A percentile compares a stretch with the other conserved stretches of the same genome.
Conservation (phyloP, 2,113 vertebrate species). For the Menura novaehollandiae region DNA sequence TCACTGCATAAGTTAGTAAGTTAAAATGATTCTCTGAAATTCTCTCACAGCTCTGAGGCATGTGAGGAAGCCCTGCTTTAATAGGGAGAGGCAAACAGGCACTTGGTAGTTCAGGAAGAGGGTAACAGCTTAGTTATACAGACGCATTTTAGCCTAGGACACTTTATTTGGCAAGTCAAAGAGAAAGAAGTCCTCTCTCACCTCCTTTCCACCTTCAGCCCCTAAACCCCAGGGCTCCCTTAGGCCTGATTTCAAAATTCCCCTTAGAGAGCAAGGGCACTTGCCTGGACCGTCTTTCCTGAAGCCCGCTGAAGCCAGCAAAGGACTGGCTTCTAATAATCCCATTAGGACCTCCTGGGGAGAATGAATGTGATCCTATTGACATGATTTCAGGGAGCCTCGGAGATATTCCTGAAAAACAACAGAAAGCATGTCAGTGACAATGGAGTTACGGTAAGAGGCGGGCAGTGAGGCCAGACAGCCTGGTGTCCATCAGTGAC, state of each 20-base stretch:
- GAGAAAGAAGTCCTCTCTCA: neutral
- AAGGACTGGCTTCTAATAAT: slow-evolving; percentile 98
- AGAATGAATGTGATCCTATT: slow-evolving; percentile 85
- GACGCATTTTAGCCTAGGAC: neutral
- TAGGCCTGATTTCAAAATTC: neutral
- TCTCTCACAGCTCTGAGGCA: neutral
- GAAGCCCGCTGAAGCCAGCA: slow-evolving; percentile 94
- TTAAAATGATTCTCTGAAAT: neutral
- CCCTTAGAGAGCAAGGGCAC: neutral
- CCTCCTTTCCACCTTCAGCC: neutral
- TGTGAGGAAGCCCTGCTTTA: neutral
- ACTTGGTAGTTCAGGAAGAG: neutral
- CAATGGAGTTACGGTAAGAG: fast-evolving
- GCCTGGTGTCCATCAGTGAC: neutral
- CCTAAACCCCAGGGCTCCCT: neutral
- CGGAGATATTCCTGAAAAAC: slow-evolving; percentile 84
- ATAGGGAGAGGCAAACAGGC: neutral
- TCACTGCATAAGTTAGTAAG: neutral
- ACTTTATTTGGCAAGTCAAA: neutral
- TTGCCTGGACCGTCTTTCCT: slow-evolving; percentile 92
- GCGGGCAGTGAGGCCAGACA: neutral
- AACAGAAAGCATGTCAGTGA: neutral
- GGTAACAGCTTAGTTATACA: neutral
- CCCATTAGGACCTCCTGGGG: slow-evolving; percentile 94
- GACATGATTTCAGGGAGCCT: slow-evolving; percentile 92